Evolutionary conservation across 2,113 vertebrate genomes (phyloP).

Genomic region (Bufo bufo): DNA sequence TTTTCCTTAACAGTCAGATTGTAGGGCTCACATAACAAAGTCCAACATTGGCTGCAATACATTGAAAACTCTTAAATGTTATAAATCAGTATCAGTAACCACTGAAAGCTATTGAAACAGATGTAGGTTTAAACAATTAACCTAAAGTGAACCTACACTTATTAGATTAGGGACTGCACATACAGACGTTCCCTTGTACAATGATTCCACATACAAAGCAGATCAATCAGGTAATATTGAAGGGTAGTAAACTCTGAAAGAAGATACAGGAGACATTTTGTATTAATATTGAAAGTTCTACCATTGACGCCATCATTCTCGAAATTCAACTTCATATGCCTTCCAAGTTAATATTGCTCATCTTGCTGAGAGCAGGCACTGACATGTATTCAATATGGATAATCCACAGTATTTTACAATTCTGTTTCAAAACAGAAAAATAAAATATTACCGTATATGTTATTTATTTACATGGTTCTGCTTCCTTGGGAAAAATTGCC

Average conservation of each 20-base stretch:
- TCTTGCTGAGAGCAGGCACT: not conserved
- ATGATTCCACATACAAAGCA: not conserved
- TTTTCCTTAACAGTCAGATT: too few relatives aligned
- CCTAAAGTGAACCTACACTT: not conserved
- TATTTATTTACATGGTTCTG: not conserved
- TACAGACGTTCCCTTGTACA: not conserved
- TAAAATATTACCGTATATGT: not conserved
- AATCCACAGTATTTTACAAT: not conserved
- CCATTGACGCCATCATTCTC: not conserved
- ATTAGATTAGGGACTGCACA: not conserved
- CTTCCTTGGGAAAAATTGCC: not conserved
- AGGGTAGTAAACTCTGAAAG: not conserved
- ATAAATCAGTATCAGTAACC: not conserved
- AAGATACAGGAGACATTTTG: not conserved
- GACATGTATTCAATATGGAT: constrained; percentile 11
- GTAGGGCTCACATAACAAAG: too few relatives aligned
- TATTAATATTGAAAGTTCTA: not conserved
- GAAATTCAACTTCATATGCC: not conserved
- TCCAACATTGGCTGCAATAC: not conserved
- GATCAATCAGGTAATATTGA: not conserved
- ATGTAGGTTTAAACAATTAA: not conserved
- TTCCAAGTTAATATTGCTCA: not conserved
- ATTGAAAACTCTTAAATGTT: not conserved
- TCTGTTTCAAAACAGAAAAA: not conserved
- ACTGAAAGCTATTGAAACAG: not conserved